Evolutionary conservation across 2,113 vertebrate genomes (phyloP).

Genomic region (Egretta garzetta): DNA sequence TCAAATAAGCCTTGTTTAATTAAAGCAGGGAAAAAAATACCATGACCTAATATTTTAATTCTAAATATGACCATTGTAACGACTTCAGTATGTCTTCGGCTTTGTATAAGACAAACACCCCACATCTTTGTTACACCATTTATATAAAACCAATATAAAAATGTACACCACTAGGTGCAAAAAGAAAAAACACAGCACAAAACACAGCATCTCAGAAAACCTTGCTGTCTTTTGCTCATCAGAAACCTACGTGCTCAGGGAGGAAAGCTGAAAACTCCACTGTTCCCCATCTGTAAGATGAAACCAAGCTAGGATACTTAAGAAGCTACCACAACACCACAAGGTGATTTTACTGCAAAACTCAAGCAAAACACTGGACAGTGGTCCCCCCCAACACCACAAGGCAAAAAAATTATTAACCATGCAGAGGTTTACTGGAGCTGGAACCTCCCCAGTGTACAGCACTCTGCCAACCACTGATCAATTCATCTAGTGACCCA

Average conservation of each 20-base stretch:
- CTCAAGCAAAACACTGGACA: neutral
- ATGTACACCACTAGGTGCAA: fast-evolving
- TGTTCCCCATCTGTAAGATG: fast-evolving
- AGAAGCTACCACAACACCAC: neutral
- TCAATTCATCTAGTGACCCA: neutral
- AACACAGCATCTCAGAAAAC: neutral
- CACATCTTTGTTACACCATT: neutral
- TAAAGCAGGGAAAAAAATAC: neutral
- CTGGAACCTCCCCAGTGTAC: neutral
- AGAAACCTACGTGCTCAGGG: fast-evolving
- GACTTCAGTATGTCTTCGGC: neutral
- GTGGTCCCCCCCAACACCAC: neutral
- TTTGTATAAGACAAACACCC: neutral
- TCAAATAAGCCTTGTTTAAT: neutral
- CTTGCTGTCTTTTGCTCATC: neutral
- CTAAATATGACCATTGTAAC: neutral
- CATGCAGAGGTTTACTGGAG: neutral
- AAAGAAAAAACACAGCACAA: neutral
- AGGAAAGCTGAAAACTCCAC: neutral
- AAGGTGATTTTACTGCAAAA: neutral
- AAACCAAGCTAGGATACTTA: neutral
- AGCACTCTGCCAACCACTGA: neutral
- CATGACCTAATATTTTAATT: neutral
- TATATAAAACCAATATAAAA: neutral
- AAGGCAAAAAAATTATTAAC: neutral